phyloP scores from a whole-genome alignment of 1,140 invertebrate species.

The Zaprionus ghesquierei region DNA sequence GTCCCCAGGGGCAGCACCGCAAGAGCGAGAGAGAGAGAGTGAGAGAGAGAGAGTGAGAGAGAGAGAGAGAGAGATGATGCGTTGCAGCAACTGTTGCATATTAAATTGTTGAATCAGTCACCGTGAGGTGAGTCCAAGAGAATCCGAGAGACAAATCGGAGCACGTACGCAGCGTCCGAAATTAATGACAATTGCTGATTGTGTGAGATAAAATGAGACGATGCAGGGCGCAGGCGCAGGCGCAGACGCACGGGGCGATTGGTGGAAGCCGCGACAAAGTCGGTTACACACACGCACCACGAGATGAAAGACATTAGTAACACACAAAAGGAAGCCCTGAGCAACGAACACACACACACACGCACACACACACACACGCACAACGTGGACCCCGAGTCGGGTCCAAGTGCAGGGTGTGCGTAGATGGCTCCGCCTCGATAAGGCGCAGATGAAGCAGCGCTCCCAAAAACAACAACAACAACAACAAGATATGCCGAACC shows the following conservation, averaged over 20 bases:
- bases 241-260: conserved; percentile 33
- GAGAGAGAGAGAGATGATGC: not conserved
- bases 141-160: conserved; percentile 66
- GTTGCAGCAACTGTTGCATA: conserved; percentile 50
- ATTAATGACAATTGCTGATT: conserved; percentile 81
- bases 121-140: conserved; percentile 18
- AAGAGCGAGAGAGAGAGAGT: conserved; percentile 1
- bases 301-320: conserved; percentile 37
- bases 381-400: conserved; percentile 8
- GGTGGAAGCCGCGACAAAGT: conserved; percentile 51
- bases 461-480: conserved; percentile 27
- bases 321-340: conserved; percentile 36
- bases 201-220: conserved; percentile 66
- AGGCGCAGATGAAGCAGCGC: conserved; percentile 33
- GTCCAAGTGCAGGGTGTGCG: conserved; percentile 62
- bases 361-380: too few species aligned
- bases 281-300: conserved; percentile 19
- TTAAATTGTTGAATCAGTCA: conserved; percentile 79
- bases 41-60: not conserved
- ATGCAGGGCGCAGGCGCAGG: conserved; percentile 18
- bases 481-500: conserved; percentile 22
- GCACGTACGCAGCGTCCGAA: conserved; percentile 78
- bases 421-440: conserved; percentile 55
- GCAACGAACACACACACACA: too few species aligned
- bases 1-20: conserved; percentile 31